Base-by-base conservation (phyloP, 2,113 vertebrate species). In the Mobula birostris region DNA sequence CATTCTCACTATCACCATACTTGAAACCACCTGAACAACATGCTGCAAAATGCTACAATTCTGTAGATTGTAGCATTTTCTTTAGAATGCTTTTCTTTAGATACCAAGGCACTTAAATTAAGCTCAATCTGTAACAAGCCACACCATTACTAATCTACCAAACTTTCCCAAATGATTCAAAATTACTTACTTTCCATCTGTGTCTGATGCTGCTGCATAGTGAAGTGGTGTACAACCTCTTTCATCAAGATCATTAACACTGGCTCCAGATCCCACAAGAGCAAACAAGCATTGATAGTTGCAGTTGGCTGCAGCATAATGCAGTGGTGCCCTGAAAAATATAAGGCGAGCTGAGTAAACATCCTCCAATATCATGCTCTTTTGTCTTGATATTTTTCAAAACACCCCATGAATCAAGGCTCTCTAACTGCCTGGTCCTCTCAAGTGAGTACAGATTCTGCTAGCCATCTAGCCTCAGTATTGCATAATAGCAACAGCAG, bases 271-370 rank as follows among this genome's bases (percentile, higher is more conserved):
- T 94, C 98, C 98, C 97, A 99, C 98, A 97, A 99, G 98, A 96
- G 98, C 98, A 97, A 99, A 99, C 96, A 99, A 97, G 97, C 98
- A 99, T 97, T 99, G 98, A 97, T 99, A 99, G 97, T 99, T 99
- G 97, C 99, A 99, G 96, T 99, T 99, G 96, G 98, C 99, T 95
- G 99, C 99, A 95, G 99, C 99, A 48, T 99, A 99, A 96, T 99
- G 99, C 95, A 99, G 96, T 94, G 99, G 97, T 95, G 98, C 98
- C 97, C 99, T 99, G 95, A 94, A 96, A 68, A 82, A 29, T 63
- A 74, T 68, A 66, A 63, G 58, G 66, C 15, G 24, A 94, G 32
- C 36, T 24, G 0, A 72, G 32, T 80, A 40, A 88, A 88, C 61
- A 88, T 61, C 58, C 12, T 32, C 63, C 77, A 78, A 79, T 36